Percentiles rank a stretch among this genome's conserved stretches.
phyloP scores from a whole-genome alignment of 2,888 invertebrate species.

The Chrysodeixis includens region DNA sequence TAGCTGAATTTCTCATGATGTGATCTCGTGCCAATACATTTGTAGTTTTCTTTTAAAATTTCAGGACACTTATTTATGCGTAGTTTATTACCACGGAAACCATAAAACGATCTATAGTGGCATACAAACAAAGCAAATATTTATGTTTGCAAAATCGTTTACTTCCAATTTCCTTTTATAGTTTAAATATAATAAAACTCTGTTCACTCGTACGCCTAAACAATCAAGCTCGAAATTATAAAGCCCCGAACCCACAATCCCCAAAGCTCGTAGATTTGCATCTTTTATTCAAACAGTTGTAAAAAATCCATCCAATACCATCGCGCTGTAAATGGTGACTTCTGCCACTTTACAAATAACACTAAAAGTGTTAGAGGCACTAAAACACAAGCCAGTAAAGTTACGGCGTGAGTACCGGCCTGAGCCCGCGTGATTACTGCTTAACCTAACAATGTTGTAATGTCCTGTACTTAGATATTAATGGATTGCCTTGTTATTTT shows the following conservation, averaged over 20 bases:
- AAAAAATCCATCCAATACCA: slow-evolving; percentile 53
- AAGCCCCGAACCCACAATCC: slow-evolving; percentile 39
- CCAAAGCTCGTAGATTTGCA: slow-evolving; percentile 31
- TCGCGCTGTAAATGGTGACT: slow-evolving; percentile 24
- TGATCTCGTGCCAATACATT: no score
- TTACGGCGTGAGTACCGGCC: slow-evolving; percentile 41
- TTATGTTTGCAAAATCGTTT: neutral
- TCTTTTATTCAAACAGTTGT: slow-evolving; percentile 58
- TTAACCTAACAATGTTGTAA: slow-evolving; percentile 36
- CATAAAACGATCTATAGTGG: no score
- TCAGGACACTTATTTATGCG: no score
- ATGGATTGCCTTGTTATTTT: slow-evolving; percentile 22
- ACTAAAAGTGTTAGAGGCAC: slow-evolving; percentile 52
- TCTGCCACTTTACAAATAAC: slow-evolving; percentile 39
- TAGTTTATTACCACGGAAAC: no score
- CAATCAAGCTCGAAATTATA: slow-evolving; percentile 27
- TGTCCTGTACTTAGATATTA: slow-evolving; percentile 36
- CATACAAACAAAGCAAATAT: neutral
- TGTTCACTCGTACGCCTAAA: slow-evolving; percentile 12
- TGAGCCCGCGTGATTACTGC: slow-evolving; percentile 47
- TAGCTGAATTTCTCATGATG: neutral
- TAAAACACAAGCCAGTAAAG: slow-evolving; percentile 48
- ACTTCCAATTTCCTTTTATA: neutral
- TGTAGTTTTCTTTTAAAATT: no score
- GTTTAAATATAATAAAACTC: slow-evolving; percentile 17